Conservation (phyloP, 2,113 vertebrate species). For the Maylandia zebra region DNA sequence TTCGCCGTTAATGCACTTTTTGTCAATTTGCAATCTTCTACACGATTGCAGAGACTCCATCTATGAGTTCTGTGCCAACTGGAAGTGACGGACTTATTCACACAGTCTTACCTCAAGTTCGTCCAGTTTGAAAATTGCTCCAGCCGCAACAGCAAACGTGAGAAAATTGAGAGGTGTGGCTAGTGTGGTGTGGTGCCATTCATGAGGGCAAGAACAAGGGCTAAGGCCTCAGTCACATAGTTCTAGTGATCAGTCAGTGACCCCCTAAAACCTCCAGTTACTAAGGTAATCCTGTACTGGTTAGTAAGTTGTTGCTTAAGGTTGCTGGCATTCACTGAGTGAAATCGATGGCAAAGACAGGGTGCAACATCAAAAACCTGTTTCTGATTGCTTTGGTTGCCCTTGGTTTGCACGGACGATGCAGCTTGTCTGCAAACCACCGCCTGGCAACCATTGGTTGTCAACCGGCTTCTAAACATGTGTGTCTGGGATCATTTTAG, state of each 20-base stretch:
- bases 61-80: background rate
- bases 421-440: background rate
- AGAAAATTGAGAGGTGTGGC: background rate
- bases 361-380: background rate
- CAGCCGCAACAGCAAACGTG: fast-evolving
- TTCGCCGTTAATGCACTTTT: background rate
- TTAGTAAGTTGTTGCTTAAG: background rate
- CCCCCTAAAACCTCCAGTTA: background rate
- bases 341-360: background rate
- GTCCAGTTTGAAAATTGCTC: background rate
- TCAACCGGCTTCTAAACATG: background rate
- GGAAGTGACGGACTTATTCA: background rate
- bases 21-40: background rate
- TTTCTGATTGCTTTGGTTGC: background rate
- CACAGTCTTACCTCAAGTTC: background rate
- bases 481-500: background rate
- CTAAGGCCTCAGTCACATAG: background rate
- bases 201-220: fast-evolving
- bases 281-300: background rate
- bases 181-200: fast-evolving
- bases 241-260: background rate
- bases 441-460: background rate
- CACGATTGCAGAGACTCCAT: fast-evolving
- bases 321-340: background rate
- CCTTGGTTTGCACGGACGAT: background rate